Evolutionary conservation across 2,888 invertebrate genomes (phyloP), one percentile per base, ranked within the genome.

Genomic region (Cabera pusaria): DNA sequence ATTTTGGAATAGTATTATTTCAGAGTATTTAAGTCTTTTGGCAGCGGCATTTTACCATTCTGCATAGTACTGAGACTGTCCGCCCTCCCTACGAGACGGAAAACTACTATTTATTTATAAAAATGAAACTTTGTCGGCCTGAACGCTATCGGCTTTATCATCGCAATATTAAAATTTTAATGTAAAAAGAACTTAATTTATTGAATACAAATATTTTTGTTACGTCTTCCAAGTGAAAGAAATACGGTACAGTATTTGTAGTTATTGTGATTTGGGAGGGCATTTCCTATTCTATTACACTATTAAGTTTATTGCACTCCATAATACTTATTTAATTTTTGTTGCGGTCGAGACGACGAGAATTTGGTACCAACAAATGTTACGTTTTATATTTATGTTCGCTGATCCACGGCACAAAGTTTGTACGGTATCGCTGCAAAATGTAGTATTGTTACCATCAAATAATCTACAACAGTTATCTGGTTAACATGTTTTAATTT

Each of bases 251-350:
- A 81, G 73, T 82, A 77, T 77, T 42, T 76, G 60, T 49, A 57
- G 54, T 56, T 51, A 50, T 63, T 53, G 53, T 52, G 66, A 56
- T 63, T 64, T 69, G 77, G 82, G 81, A 72, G 86, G 84, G 84
- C 77, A 71, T 78, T 84, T 86, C 86, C 83, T 84, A 81, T 74
- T 39, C 63, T 76, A 69, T 70, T 77, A 82, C 77, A 76, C 75
- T 79, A 76, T 80, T 82, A 81, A 79, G 79, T 80, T 84, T 75
- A 74, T 73, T 80, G 79, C 84, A 83, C 82, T 80, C 73, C 77
- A 77, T 76, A 72, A 70, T 73, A 35, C 26, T 41, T 41, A 41
- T 35, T 29, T 61, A 65, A 63, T 70, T 64, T 64, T 62, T 54
- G 46, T 56, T 52, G 49, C 52, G 49, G 53, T 51, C 49, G 55